These are phyloP conservation scores for Anagrus nilaparvatae DNA, from an alignment of 1,140 invertebrate genomes.

Conservation along the genomic window DNA sequence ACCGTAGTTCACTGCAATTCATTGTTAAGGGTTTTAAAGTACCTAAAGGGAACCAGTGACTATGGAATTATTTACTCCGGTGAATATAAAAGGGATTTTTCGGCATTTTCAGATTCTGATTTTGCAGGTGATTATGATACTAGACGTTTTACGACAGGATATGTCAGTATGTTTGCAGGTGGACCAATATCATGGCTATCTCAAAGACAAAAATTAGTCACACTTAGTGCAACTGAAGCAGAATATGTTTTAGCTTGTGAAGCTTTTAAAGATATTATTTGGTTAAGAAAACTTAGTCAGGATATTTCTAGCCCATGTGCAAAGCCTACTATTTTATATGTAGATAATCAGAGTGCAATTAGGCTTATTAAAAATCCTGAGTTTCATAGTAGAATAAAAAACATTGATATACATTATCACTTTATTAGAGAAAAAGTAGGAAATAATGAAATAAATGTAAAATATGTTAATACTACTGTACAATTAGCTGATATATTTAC, in stretches of 20 bases:
- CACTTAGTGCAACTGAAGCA: constrained; percentile 35
- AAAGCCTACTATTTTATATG: not conserved
- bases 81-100: not conserved
- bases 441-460: constrained; percentile 16
- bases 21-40: constrained; percentile 5
- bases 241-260: constrained; percentile 39
- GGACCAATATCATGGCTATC: constrained; percentile 12
- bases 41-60: constrained; percentile 3
- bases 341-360: constrained; percentile 24
- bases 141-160: constrained; percentile 5
- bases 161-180: constrained; percentile 2
- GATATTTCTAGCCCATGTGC: constrained; percentile 10
- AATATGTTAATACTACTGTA: constrained; percentile 13
- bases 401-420: constrained; percentile 27
- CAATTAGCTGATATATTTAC: constrained; percentile 12
- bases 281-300: constrained; percentile 21
- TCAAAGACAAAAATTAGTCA: constrained; percentile 12
- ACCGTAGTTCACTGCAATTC: constrained; percentile 6
- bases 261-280: constrained; percentile 33
- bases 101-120: constrained; percentile 11
- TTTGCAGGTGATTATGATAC: constrained; percentile 11
- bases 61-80: constrained; percentile 6
- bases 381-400: constrained; percentile 21
- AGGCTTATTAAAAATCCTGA: constrained; percentile 18
- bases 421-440: constrained; percentile 21